phyloP scores from a whole-genome alignment of 2,888 invertebrate genomes.

The Labia minor region DNA sequence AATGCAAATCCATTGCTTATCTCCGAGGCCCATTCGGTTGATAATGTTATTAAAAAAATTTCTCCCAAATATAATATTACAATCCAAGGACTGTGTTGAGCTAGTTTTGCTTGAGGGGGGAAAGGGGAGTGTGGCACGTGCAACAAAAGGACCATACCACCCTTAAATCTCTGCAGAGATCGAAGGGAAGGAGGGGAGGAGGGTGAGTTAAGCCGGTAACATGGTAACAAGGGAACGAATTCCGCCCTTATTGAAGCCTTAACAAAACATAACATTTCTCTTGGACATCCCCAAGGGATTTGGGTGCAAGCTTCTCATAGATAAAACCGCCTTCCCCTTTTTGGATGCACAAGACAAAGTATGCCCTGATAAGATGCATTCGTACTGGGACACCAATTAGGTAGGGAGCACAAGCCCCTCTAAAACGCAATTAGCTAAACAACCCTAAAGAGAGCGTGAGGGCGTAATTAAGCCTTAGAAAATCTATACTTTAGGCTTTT shows the following conservation, averaged over 20 bases:
- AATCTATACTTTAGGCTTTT: constrained; percentile 4
- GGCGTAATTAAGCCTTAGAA: not conserved
- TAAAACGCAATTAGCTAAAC: not conserved
- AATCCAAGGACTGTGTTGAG: not conserved
- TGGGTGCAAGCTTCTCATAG: not conserved
- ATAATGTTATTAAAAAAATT: constrained; percentile 13
- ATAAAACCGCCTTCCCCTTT: not conserved
- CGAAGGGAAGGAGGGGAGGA: not conserved
- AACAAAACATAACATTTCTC: constrained; percentile 13
- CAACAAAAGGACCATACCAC: not conserved
- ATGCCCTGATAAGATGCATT: constrained; percentile 2
- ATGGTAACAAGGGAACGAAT: constrained; percentile 13
- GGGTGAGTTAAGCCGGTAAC: constrained; percentile 13
- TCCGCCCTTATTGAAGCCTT: constrained; percentile 2
- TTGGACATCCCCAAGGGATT: not conserved
- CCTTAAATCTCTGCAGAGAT: not conserved
- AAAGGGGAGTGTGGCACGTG: not conserved
- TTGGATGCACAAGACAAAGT: not conserved
- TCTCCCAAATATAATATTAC: not conserved
- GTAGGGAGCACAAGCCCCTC: not conserved
- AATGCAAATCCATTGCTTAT: constrained; percentile 1
- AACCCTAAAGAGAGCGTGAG: not conserved
- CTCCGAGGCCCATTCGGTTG: not conserved
- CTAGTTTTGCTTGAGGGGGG: not conserved
- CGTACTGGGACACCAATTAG: not conserved